A percentile compares a stretch with the other conserved stretches of the same genome.
These are phyloP conservation scores for Zeugodacus cucurbitae DNA, from an alignment of 1,140 invertebrate species.

Conservation along the genomic window DNA sequence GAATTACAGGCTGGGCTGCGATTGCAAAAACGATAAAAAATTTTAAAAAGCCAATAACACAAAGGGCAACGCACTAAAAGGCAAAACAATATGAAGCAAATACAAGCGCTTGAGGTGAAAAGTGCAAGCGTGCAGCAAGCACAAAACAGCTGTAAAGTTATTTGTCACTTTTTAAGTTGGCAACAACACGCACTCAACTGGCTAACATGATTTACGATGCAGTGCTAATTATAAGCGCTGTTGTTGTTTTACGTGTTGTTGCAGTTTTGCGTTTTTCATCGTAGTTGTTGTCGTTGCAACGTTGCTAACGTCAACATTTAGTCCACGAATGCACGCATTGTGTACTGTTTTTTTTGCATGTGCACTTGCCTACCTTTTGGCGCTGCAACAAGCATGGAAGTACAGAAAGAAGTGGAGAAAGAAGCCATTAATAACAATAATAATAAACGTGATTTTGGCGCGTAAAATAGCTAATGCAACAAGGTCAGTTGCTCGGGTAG, in stretches of 20 bases:
- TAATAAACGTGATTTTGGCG: neutral
- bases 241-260: too few species aligned
- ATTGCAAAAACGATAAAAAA: neutral
- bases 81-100: neutral
- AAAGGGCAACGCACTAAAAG: neutral
- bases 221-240: neutral
- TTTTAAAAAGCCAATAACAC: neutral
- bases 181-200: neutral
- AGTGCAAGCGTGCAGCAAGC: neutral
- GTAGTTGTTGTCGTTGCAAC: neutral
- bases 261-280: too few species aligned
- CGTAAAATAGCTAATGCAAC: neutral
- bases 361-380: neutral
- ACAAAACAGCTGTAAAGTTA: slow-evolving; percentile 8
- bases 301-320: neutral
- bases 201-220: slow-evolving; percentile 4
- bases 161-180: neutral
- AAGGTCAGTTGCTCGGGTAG: neutral
- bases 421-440: neutral
- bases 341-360: neutral
- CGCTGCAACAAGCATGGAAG: neutral
- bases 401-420: neutral
- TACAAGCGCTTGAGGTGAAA: neutral
- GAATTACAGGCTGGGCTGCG: neutral
- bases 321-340: neutral